Percentiles rank a stretch among this genome's conserved stretches.
These are phyloP conservation scores for Oncorhynchus mykiss DNA, from an alignment of 2,113 vertebrate species.

Conservation along the genomic window DNA sequence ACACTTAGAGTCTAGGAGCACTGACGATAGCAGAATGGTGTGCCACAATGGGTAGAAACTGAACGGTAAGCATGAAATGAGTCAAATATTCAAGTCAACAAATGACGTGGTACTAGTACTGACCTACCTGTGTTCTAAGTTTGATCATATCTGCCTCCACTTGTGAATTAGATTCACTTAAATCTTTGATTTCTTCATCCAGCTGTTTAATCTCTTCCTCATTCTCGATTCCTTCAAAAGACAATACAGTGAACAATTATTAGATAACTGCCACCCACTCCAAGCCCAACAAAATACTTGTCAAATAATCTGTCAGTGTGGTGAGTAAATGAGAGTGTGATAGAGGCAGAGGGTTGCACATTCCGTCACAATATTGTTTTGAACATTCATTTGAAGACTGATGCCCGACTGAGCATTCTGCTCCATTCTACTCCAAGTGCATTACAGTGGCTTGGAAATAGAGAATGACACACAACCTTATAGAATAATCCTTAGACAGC, in stretches of 20 bases:
- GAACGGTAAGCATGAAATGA: too few relatives aligned
- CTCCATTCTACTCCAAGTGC: too few relatives aligned
- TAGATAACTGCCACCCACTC: neutral
- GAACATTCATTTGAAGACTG: too few relatives aligned
- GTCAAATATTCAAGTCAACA: neutral
- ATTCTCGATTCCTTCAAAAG: conserved; percentile 87
- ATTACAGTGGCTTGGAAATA: too few relatives aligned
- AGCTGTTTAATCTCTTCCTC: conserved; percentile 98
- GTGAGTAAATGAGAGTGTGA: neutral
- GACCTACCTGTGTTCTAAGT: conserved; percentile 94
- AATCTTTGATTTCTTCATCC: conserved; percentile 98
- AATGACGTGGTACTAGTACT: neutral
- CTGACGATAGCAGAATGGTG: too few relatives aligned
- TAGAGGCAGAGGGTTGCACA: too few relatives aligned
- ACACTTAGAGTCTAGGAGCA: too few relatives aligned
- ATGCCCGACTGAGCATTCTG: too few relatives aligned
- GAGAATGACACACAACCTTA: too few relatives aligned
- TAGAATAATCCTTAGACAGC: too few relatives aligned
- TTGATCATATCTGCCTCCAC: conserved; percentile 99
- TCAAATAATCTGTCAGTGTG: neutral
- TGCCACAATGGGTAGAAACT: too few relatives aligned
- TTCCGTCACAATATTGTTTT: too few relatives aligned
- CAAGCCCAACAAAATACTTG: neutral
- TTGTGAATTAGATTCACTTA: conserved; percentile 96
- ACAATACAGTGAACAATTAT: neutral